Evolutionary conservation across 2,113 vertebrate genomes (phyloP).

Genomic region (Rhipidura dahli): DNA sequence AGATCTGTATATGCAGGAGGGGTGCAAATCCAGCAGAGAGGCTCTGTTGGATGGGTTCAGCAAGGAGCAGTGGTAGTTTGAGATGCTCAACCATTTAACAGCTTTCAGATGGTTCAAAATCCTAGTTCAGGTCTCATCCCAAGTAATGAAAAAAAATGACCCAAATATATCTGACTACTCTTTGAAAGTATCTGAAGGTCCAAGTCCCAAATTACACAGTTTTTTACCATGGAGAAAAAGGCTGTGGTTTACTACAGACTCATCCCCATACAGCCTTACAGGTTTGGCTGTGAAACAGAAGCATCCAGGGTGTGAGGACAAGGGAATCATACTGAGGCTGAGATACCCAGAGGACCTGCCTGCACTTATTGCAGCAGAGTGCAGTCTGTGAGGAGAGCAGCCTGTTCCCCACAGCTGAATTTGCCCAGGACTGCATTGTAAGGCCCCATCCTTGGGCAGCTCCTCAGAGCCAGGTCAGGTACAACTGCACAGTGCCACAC

Average conservation of each 20-base stretch:
- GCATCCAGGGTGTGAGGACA: rapidly evolving
- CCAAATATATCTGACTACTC: not conserved
- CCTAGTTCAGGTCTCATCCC: not conserved
- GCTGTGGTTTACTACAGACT: not conserved
- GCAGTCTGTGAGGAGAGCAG: not conserved
- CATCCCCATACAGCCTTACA: not conserved
- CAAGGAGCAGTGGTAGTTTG: not conserved
- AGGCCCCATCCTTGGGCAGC: rapidly evolving
- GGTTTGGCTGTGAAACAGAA: not conserved
- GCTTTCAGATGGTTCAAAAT: not conserved
- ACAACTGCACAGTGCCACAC: not conserved
- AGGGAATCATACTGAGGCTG: rapidly evolving
- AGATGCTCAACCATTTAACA: not conserved
- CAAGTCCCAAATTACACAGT: not conserved
- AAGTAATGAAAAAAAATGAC: not conserved
- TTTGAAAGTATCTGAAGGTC: not conserved
- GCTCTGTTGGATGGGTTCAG: not conserved
- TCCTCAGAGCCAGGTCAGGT: not conserved
- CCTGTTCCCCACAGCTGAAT: not conserved
- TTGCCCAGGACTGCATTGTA: not conserved
- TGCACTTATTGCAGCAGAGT: not conserved
- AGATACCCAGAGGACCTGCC: not conserved
- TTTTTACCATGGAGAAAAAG: rapidly evolving
- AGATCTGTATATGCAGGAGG: not conserved
- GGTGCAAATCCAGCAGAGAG: not conserved